Evolutionary conservation across 2,113 vertebrate genomes (phyloP), one percentile per base, ranked within the genome.

Genomic region (Tursiops truncatus): DNA sequence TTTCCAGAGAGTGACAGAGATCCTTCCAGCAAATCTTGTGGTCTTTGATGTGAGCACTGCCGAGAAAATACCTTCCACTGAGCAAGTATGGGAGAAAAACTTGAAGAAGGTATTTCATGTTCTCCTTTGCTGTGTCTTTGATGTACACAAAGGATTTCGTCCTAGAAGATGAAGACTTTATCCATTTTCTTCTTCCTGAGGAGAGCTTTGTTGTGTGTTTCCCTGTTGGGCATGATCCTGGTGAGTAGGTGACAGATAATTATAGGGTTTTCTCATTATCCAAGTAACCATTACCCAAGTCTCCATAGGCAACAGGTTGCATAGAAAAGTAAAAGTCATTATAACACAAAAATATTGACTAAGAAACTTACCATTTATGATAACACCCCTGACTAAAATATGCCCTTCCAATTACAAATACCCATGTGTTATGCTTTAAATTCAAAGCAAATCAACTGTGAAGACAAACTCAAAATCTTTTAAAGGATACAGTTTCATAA

Each of bases 1-100:
- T 81, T 96, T 97, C 94, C 94, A 96, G 81, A 96, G 71, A 95
- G 47, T 58, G 62, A 88, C 80, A 93, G 62, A 92, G 90, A 96
- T 68, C 77, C 73, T 95, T 94, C 94, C 63, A 96, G 95, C 81
- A 92, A 88, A 95, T 94, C 83, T 68, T 60, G 38, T 73, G 71
- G 50, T 28, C 94, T 97, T 97, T 96, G 90, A 97, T 92, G 80
- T 82, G 58, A 92, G 91, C 65, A 50, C 47, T 83, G 67, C 65
- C 67, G 56, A 97, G 80, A 96, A 95, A 96, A 91, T 58, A 67
- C 84, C 89, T 97, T 95, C 56, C 41, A 15, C 81, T 44, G 83
- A 85, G 36, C 63, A 94, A 79, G 87, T 47, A 56, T 31, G 10
- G 71, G 68, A 81, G 90, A 94, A 33, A 97, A 94, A 96, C 70